Base-by-base conservation (phyloP, 1,140 invertebrate species). In the Cotesia vestalis region DNA sequence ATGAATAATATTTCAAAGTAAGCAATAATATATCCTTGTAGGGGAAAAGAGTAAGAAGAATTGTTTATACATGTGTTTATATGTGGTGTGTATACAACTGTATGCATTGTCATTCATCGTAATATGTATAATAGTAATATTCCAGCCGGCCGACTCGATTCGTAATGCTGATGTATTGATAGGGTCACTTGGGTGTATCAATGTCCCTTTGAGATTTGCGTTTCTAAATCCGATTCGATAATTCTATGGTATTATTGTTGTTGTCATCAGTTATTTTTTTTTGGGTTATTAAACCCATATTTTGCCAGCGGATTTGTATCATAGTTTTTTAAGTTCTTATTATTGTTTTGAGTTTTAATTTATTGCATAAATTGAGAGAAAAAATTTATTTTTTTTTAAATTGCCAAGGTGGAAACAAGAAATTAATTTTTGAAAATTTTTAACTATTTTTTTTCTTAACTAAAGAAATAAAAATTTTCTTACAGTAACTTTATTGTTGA, bases 1-100 rank as follows among this genome's bases (percentile, higher is more conserved):
- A 72, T 72, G 51, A 73, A 73, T 73, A 69, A 73, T 73, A 61
- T 73, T 60, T 36, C 11, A 12, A 68, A 73, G 38, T 73, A 60
- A 67, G 68, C 36, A 53, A 69, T 20, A 63, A 14, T 51, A n/a
- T 55, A 17, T 27, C 27, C 27, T 27, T 27, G 27, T 4, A 8
- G 63, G 14, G 34, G 34, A 51, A 59, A 36, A 51, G 17, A 36
- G 34, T 5, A 66, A 57, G 11, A 20, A 35, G 3, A 53, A 55
- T 27, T 46, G 40, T 46, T 46, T 46, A 46, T 46, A 46, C 11
- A 46, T 46, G 6, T 46, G 40, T 46, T 11, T 46, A 46, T 46
- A 40, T 40, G 9, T 40, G 38, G 9, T 40, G 38, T 35, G 35
- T 40, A 27, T 17, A 34, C n/a, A 53, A 11, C 61, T 46, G 63